Evolutionary conservation across 2,113 vertebrate species (phyloP), one percentile per base, ranked within the genome.

Genomic region (Ciconia boyciana): DNA sequence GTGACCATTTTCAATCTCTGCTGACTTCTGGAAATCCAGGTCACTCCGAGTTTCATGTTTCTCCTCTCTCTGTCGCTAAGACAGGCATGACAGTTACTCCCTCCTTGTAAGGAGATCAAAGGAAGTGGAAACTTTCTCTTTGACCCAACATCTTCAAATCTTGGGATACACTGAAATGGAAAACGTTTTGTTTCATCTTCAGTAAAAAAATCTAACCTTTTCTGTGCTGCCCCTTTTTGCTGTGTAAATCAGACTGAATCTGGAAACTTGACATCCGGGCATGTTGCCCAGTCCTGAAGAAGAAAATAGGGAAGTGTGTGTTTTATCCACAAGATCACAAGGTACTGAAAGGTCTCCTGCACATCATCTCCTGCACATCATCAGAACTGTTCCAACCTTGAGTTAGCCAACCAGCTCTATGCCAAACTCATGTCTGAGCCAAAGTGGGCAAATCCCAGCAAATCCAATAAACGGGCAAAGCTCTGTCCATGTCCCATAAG

Each of bases 31-130:
- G 43, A 93, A 93, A 90, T 77, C 60, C 75, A 90, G 64, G 57
- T 80, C 88, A 93, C 41, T 51, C 57, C 43, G 17, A 1, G 2
- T 68, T 94, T 93, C 60, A 7, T 19, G 19, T 74, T 93, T 83
- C 68, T 74, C 36, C 34, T 83, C 19, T 86, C 34, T 26, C 39
- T 36, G 55, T 36, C 12, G 7, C 48, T 87, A 41, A 78, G 58
- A 71, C 0, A 18, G 36, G 34, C 52, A 91, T n/a, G 32, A 60
- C 84, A 91, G 51, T 57, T 55, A 68, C 74, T 81, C 84, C 57
- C 25, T 89, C 41, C 62, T 64, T 72, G 28, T 91, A 84, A 88
- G n/a, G 29, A 89, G 72, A 96, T 69, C 80, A 93, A 91, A 91
- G 17, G 31, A 94, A 82, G 16, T 18, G 6, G 89, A 87, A 87